These are phyloP conservation scores for Drosophila silvestris DNA, from an alignment of 2,888 invertebrate species.

Conservation along the genomic window DNA sequence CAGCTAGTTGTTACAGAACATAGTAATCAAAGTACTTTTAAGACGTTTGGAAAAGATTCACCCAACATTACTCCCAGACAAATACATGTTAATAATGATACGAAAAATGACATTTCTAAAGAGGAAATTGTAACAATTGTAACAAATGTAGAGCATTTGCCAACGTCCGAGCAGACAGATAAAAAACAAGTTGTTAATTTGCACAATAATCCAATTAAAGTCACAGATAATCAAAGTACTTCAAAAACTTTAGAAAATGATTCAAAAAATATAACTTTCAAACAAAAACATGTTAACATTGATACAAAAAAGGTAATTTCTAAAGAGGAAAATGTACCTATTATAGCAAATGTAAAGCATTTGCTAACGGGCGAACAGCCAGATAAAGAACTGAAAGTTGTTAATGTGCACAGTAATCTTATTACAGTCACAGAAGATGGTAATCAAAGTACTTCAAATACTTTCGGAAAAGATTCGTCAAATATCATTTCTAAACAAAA, in stretches of 20 bases:
- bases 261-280: background rate
- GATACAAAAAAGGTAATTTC: background rate
- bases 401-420: background rate
- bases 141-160: background rate
- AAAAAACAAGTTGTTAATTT: background rate
- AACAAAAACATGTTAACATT: background rate
- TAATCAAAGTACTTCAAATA: background rate
- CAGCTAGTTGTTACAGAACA: background rate
- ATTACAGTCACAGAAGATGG: background rate
- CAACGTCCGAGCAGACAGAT: background rate
- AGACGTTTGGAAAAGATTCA: conserved; percentile 9
- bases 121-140: background rate
- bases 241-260: background rate
- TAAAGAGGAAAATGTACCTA: background rate
- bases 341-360: background rate
- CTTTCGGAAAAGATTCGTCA: background rate
- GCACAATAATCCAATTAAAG: background rate
- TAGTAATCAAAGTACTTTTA: background rate
- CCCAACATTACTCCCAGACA: background rate
- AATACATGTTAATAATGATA: background rate
- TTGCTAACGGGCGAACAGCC: background rate
- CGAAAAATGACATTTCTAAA: background rate
- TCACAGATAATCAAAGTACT: background rate
- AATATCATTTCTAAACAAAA: background rate
- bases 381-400: background rate